Base-by-base conservation (phyloP, 1,140 invertebrate species). In the Sesamia nonagrioides region DNA sequence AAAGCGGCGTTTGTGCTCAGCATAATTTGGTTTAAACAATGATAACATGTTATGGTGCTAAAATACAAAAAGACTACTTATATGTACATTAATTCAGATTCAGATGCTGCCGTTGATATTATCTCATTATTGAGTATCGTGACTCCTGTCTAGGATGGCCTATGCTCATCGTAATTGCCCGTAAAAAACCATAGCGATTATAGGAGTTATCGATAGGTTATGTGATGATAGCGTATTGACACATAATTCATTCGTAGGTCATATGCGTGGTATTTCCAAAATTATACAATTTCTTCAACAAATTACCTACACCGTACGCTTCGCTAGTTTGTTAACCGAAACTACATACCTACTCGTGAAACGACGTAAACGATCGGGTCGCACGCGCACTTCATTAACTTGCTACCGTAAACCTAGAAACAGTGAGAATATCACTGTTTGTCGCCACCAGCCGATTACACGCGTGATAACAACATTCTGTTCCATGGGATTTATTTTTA, bases 371-470 rank as follows among this genome's bases (percentile, higher is more conserved):
- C 42, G 33, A 80, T 61, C 69, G 56, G 58, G 54, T 76, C 61
- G 66, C 66, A 72, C 72, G 66, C 63, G 52, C 52, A 69, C 37
- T 48, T 72, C 52, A 48, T 68, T 42, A 74, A 56, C 78, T 79
- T 56, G 33, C 58, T 17, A 63, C 66, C 68, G 77, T 79, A 79
- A 79, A 79, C 77, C 77, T 79, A 79, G 37, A 79, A 79, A 79
- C 69, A 73, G 68, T 73, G 37, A 63, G 45, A 75, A 75, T 63
- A 27, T 63, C 42, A 75, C 45, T 75, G 56, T 61, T 75, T 63
- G 37, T 60, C 17, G 18, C 13, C 71, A 60, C 63, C 58, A 42
- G 50, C 58, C 58, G 73, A 63, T 75, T 21, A 73, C 50, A 54
- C 35, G 63, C 27, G 66, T 69, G 73, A 75, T 75, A 52, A 75